Conservation (phyloP, 1,140 invertebrate species). For the Drosophila subobscura region DNA sequence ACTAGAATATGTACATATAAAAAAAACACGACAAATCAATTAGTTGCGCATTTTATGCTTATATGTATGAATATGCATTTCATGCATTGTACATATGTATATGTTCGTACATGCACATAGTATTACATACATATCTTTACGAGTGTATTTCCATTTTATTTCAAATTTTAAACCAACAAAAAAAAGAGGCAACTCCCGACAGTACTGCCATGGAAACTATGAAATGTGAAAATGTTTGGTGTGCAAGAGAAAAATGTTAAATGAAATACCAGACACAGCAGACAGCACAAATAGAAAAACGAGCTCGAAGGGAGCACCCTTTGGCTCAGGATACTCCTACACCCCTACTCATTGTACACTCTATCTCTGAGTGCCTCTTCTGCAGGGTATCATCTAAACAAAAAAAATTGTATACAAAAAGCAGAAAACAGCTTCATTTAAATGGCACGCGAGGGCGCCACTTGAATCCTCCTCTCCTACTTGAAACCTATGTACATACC, state of each 20-base stretch:
- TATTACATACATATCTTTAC: background rate
- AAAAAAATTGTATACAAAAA: slow-evolving; percentile 35
- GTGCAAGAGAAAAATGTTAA: slow-evolving; percentile 55
- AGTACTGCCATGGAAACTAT: slow-evolving; percentile 60
- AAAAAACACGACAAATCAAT: slow-evolving; percentile 61
- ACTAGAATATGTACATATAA: too few species aligned
- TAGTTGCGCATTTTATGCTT: slow-evolving; percentile 51
- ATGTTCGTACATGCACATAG: too few species aligned
- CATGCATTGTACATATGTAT: slow-evolving; percentile 1
- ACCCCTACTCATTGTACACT: slow-evolving; percentile 10
- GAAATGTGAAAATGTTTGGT: slow-evolving; percentile 18
- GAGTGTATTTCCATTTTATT: slow-evolving; percentile 23
- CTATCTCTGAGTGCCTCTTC: too few species aligned
- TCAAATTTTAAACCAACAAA: slow-evolving; percentile 15
- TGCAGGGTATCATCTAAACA: background rate
- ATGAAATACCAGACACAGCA: slow-evolving; percentile 67
- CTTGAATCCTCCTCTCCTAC: slow-evolving; percentile 44
- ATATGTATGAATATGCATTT: slow-evolving; percentile 28
- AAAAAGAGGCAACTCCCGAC: slow-evolving; percentile 8
- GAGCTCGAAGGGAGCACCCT: slow-evolving; percentile 1
- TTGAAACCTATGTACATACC: slow-evolving; percentile 3
- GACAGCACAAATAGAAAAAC: slow-evolving; percentile 43
- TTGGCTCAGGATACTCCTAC: too few species aligned
- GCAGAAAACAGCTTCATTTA: slow-evolving; percentile 73
- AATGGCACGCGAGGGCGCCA: slow-evolving; percentile 73